Evolutionary conservation across 2,797 vertebrate species (phyloP), one percentile per base, ranked within the genome.

Genomic region (Gambelia wislizenii): DNA sequence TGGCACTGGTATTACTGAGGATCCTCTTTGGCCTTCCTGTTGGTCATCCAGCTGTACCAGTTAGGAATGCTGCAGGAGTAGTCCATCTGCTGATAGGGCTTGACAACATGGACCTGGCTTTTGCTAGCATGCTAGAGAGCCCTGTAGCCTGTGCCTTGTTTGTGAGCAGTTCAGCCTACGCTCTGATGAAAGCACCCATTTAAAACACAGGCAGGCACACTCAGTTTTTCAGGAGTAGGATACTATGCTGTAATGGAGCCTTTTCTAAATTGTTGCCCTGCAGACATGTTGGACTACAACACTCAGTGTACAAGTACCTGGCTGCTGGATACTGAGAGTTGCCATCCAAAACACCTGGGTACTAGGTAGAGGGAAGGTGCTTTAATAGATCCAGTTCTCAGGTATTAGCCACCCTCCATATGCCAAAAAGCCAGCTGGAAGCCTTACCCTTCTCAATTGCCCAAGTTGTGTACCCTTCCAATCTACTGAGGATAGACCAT

Each of bases 91-190:
- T 67, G 54, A 47, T 18, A 39, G 84, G 36, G 30, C 64, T 85
- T 64, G 61, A 56, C 78, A 59, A 59, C 78, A 83, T 20, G 75
- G 33, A 44, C 30, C 52, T 78, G 83, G 83, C 89, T 91, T 80
- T 67, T 83, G 78, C 83, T 83, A 61, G 82, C 77, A 83, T 79
- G 87, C 61, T 85, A 27, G 44, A 70, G 64, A 78, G 64, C 79
- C 33, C 79, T 2, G 0, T 84, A 1, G 6, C 86, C 87, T 0
- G 16, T 77, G 67, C 1, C 74, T 88, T 78, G 44, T 75, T 61
- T 89, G 72, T 83, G 69, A 86, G 25, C 72, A 74, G 33, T 88
- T 85, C 87, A 84, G 74, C 75, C 84, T 82, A 42, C 25, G 49
- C 78, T 59, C 56, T 83, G 78, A 59, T 74, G 42, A 70, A 84